phyloP scores from a whole-genome alignment of 1,140 invertebrate species.

The Asbolus verrucosus region DNA sequence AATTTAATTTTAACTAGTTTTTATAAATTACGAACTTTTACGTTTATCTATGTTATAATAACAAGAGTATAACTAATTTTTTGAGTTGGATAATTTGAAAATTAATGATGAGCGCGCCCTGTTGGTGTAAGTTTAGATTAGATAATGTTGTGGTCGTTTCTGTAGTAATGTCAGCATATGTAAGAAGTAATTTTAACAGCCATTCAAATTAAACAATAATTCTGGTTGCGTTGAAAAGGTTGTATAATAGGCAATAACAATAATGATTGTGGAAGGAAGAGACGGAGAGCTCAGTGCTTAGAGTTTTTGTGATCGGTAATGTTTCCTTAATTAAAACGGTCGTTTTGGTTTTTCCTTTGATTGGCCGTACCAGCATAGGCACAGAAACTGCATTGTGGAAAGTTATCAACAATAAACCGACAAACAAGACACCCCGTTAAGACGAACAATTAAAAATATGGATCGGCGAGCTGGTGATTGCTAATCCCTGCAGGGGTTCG shows the following conservation, averaged over 20 bases:
- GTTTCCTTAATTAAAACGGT: slow-evolving; percentile 9
- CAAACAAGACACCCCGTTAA: slow-evolving; percentile 50
- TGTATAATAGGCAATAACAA: slow-evolving; percentile 19
- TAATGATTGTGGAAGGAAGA: slow-evolving; percentile 1
- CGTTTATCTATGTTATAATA: no score
- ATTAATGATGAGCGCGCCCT: no score
- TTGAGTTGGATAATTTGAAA: no score
- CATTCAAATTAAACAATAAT: no score
- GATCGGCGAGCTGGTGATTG: slow-evolving; percentile 53
- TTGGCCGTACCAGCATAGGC: not conserved
- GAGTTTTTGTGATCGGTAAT: slow-evolving; percentile 9
- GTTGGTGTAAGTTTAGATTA: no score
- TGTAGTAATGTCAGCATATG: no score
- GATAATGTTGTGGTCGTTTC: no score
- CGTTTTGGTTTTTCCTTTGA: slow-evolving; percentile 31
- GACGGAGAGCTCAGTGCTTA: not conserved
- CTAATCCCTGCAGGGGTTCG: slow-evolving; percentile 55
- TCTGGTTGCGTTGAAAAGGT: slow-evolving; percentile 9
- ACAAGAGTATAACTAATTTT: no score
- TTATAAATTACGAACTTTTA: no score
- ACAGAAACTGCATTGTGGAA: slow-evolving; percentile 9
- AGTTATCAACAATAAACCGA: slow-evolving; percentile 28
- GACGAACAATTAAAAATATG: slow-evolving; percentile 56
- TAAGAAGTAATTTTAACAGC: no score
- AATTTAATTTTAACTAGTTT: no score